Percentiles rank a stretch among this genome's conserved stretches.
Evolutionary conservation across 2,797 vertebrate species (phyloP).

Genomic region (Macroramphosus scolopax): DNA sequence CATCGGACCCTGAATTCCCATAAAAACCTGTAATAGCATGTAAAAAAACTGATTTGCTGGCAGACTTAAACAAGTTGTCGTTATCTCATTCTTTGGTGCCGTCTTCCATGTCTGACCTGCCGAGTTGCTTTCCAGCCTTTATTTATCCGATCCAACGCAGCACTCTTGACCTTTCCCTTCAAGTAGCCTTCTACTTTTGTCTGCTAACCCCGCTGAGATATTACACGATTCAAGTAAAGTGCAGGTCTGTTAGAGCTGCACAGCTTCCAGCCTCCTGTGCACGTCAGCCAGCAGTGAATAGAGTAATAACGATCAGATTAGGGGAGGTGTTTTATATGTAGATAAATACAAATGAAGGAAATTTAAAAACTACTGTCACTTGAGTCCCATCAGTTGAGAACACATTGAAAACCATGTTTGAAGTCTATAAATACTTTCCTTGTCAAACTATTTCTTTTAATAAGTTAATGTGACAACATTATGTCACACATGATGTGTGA

Average conservation of each 20-base stretch:
- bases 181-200: conserved; percentile 3
- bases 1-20: no score
- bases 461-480: no score
- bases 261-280: conserved; percentile 25
- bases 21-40: no score
- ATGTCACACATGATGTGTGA: no score
- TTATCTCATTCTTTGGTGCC: not conserved
- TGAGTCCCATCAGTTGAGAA: no score
- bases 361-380: no score
- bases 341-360: no score
- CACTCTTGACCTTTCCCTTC: conserved; percentile 26
- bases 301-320: conserved; percentile 33
- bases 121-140: conserved; percentile 10
- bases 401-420: no score
- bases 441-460: no score
- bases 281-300: conserved; percentile 41
- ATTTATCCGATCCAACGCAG: conserved; percentile 17
- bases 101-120: not conserved
- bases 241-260: conserved; percentile 43
- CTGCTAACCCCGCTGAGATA: conserved; percentile 19
- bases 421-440: no score
- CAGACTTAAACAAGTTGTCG: not conserved
- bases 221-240: conserved; percentile 22
- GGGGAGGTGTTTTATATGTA: no score
- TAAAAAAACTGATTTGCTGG: not conserved